These are phyloP conservation scores for Scomberomorus guttatus DNA, from an alignment of 2,797 vertebrate species.

Conservation along the genomic window DNA sequence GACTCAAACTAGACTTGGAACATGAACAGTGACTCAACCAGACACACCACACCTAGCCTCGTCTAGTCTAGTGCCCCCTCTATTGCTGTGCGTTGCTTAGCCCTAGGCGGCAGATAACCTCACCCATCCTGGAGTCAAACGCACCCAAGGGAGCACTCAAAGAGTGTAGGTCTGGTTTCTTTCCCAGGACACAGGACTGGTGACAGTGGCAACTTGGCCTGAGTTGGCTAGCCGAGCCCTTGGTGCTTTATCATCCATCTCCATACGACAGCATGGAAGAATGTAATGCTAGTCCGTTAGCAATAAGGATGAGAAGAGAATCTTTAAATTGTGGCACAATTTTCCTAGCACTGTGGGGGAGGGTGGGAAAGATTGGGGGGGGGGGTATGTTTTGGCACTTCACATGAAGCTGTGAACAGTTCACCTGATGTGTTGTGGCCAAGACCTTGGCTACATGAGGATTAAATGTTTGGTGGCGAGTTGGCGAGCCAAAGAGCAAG, in stretches of 20 bases:
- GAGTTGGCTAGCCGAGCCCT: slow-evolving; percentile 61
- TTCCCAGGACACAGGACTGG: slow-evolving; percentile 39
- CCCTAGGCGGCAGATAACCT: slow-evolving; percentile 11
- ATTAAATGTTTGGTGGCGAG: slow-evolving; percentile 33
- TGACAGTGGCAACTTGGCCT: slow-evolving; percentile 52
- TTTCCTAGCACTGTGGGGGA: slow-evolving; percentile 12
- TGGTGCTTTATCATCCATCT: slow-evolving; percentile 51
- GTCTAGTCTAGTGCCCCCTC: slow-evolving; percentile 25
- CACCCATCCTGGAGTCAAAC: slow-evolving; percentile 28
- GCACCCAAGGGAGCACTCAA: slow-evolving; percentile 25
- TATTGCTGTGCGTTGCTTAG: slow-evolving; percentile 48
- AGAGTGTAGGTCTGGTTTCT: slow-evolving; percentile 13
- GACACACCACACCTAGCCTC: slow-evolving; percentile 26
- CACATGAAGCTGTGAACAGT: slow-evolving; percentile 43
- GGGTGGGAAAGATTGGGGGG: not conserved
- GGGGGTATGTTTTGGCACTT: slow-evolving; percentile 63
- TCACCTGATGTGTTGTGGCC: slow-evolving; percentile 58
- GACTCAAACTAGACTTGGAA: slow-evolving; percentile 60
- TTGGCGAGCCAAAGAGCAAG: slow-evolving; percentile 20
- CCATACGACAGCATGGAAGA: slow-evolving; percentile 43
- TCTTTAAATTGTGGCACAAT: slow-evolving; percentile 45
- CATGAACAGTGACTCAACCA: slow-evolving; percentile 54
- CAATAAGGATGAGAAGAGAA: slow-evolving; percentile 11
- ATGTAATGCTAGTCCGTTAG: slow-evolving; percentile 32
- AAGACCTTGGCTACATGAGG: slow-evolving; percentile 47